Percentiles rank a stretch among this genome's conserved stretches.
These are phyloP conservation scores for Zaprionus inermis DNA, from an alignment of 1,140 invertebrate species.

Conservation along the genomic window DNA sequence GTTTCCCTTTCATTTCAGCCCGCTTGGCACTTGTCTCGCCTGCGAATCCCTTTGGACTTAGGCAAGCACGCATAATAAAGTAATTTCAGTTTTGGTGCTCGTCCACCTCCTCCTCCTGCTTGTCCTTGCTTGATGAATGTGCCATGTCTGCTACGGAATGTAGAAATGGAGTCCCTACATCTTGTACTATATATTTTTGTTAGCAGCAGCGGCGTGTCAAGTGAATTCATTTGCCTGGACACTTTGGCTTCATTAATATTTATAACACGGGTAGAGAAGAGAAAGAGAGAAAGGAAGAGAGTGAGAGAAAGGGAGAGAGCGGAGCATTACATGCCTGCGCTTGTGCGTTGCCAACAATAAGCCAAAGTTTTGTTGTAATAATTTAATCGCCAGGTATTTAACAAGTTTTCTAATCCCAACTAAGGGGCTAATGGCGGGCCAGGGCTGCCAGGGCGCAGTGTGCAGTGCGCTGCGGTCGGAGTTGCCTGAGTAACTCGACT, in stretches of 20 bases:
- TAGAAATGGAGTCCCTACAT: conserved; percentile 1
- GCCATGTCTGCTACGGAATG: conserved; percentile 7
- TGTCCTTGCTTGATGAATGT: conserved; percentile 71
- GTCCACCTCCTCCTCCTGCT: conserved; percentile 36
- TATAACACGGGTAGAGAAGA: conserved; percentile 58
- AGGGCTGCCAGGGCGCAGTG: not conserved
- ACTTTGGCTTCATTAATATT: conserved; percentile 75
- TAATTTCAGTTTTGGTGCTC: conserved; percentile 22
- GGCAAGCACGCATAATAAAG: conserved; percentile 29
- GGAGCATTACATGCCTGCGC: not conserved
- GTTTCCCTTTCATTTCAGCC: not conserved
- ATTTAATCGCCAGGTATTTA: conserved; percentile 53
- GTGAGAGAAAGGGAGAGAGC: not conserved
- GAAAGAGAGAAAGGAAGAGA: not conserved
- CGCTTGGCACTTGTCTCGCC: not conserved
- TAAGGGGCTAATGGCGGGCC: conserved; percentile 27
- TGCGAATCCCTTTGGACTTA: conserved; percentile 1
- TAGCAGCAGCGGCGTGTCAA: conserved; percentile 30
- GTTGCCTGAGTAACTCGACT: conserved; percentile 34
- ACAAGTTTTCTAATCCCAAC: conserved; percentile 43
- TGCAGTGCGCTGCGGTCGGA: not conserved
- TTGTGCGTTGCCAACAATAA: conserved; percentile 18
- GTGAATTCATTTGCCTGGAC: conserved; percentile 47
- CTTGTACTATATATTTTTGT: conserved; percentile 2
- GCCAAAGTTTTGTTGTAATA: conserved; percentile 46